phyloP scores from a whole-genome alignment of 2,888 invertebrate genomes.

The Oscheius onirici region DNA sequence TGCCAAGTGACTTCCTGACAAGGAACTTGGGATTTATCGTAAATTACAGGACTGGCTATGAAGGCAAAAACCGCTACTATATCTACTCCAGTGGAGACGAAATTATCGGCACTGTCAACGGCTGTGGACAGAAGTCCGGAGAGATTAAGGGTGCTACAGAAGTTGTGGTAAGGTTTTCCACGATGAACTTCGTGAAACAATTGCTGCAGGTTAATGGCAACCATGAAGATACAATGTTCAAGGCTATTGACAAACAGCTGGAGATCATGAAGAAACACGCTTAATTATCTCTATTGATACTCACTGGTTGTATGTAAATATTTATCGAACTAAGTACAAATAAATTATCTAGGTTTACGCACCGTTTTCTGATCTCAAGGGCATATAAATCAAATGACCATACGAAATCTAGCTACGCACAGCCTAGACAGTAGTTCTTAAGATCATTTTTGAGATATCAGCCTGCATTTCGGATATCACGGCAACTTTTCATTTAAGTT shows the following conservation, averaged over 20 bases:
- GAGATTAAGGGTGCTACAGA: constrained; percentile 23
- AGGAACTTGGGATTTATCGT: too few relatives aligned
- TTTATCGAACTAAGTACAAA: too few relatives aligned
- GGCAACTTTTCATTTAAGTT: too few relatives aligned
- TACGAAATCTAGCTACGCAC: too few relatives aligned
- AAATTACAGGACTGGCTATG: constrained; percentile 11
- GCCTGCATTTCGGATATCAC: too few relatives aligned
- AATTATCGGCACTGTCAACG: constrained; percentile 11
- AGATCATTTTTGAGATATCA: too few relatives aligned
- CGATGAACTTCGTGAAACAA: neutral
- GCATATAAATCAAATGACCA: too few relatives aligned
- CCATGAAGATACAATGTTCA: constrained; percentile 25
- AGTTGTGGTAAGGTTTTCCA: constrained; percentile 10
- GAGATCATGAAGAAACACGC: constrained; percentile 2
- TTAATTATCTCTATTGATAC: neutral
- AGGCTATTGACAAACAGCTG: neutral
- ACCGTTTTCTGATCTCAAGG: too few relatives aligned
- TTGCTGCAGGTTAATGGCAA: constrained; percentile 8
- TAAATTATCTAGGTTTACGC: too few relatives aligned
- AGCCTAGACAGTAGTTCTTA: too few relatives aligned
- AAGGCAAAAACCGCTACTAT: constrained; percentile 16
- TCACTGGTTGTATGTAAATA: neutral
- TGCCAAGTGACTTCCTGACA: constrained; percentile 3
- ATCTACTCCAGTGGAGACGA: constrained; percentile 22
- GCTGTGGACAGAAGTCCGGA: constrained; percentile 14